Evolutionary conservation across 2,888 invertebrate species (phyloP).

Genomic region (Euzetes globulus): DNA sequence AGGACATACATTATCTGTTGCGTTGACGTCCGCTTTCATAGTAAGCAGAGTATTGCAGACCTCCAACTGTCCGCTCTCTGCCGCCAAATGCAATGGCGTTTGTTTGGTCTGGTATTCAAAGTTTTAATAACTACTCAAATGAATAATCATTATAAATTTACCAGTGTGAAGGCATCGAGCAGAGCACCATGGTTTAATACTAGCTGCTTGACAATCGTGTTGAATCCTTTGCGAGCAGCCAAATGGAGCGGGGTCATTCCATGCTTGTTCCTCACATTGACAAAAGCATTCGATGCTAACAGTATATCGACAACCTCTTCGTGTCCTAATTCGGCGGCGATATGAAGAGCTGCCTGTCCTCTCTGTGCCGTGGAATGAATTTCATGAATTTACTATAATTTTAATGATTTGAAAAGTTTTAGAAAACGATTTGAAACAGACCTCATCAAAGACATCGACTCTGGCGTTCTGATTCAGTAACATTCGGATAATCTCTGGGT

Average conservation of each 20-base stretch:
- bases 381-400: too few relatives aligned
- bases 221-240: slow-evolving; percentile 92
- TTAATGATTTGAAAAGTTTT: too few relatives aligned
- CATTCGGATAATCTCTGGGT: slow-evolving; percentile 76
- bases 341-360: slow-evolving; percentile 52
- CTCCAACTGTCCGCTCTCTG: slow-evolving; percentile 89
- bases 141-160: slow-evolving; percentile 40
- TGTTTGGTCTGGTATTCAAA: slow-evolving; percentile 64
- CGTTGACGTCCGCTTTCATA: slow-evolving; percentile 88
- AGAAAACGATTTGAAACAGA: too few relatives aligned
- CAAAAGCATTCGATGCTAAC: slow-evolving; percentile 92
- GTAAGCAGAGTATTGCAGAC: slow-evolving; percentile 85
- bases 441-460: slow-evolving; percentile 96
- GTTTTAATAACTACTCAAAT: background rate
- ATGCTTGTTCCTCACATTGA: slow-evolving; percentile 87
- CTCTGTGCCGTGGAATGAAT: too few relatives aligned
- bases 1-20: slow-evolving; percentile 68
- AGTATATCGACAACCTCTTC: slow-evolving; percentile 58
- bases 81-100: slow-evolving; percentile 93
- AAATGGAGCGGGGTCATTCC: slow-evolving; percentile 94
- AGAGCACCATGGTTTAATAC: slow-evolving; percentile 91
- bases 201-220: slow-evolving; percentile 77
- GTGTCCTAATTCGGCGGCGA: slow-evolving; percentile 52
- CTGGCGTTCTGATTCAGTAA: slow-evolving; percentile 87
- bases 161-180: slow-evolving; percentile 86